Conservation (phyloP, 2,888 invertebrate genomes). For the Trachelus iudaicus region DNA sequence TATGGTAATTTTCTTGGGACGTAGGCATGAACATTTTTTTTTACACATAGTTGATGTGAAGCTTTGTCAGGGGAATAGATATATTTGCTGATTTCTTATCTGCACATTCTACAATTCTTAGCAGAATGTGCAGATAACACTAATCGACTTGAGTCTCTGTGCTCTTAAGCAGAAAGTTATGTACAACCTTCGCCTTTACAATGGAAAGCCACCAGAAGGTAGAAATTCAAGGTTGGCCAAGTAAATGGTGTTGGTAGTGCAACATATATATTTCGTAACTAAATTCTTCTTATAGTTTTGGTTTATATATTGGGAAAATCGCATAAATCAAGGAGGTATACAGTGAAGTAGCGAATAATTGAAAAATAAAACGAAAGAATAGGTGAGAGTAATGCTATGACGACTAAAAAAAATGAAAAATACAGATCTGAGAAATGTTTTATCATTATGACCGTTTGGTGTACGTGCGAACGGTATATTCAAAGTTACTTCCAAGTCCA, state of each 20-base stretch:
- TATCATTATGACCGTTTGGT: conserved; percentile 29
- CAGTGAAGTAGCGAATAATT: neutral
- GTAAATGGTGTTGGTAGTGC: conserved; percentile 11
- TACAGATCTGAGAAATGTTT: conserved; percentile 40
- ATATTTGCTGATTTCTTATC: neutral
- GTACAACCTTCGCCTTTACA: conserved; percentile 26
- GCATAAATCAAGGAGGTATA: neutral
- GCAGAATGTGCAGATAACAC: neutral
- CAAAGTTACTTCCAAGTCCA: conserved; percentile 28
- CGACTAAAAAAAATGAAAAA: conserved; percentile 18
- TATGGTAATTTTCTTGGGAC: neutral
- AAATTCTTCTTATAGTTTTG: neutral
- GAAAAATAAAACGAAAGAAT: neutral
- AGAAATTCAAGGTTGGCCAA: conserved; percentile 42
- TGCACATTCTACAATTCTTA: neutral
- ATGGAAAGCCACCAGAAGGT: conserved; percentile 18
- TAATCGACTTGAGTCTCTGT: conserved; percentile 23
- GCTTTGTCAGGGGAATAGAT: conserved; percentile 12
- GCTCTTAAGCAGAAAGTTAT: conserved; percentile 43
- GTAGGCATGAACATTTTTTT: conserved; percentile 11
- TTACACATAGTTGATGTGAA: neutral
- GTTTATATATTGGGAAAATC: neutral
- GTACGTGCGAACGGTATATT: conserved; percentile 24
- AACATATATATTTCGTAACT: neutral
- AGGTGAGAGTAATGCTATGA: neutral